Conservation (phyloP, 2,797 vertebrate species). For the Protonibea diacanthus region DNA sequence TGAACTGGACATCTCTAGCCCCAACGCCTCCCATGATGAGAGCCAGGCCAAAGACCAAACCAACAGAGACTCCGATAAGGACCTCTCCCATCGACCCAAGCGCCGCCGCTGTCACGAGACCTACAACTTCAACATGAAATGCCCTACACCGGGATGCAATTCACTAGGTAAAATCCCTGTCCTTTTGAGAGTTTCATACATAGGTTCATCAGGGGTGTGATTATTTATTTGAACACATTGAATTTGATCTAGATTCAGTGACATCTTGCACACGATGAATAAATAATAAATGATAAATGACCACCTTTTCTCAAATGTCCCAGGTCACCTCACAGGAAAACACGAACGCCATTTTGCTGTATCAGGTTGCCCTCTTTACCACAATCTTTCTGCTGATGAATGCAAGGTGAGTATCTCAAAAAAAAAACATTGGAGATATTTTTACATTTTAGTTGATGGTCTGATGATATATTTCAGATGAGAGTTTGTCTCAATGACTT, state of each 20-base stretch:
- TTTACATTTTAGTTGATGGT: neutral
- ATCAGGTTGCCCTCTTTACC: conserved; percentile 97
- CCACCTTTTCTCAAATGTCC: neutral
- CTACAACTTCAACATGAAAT: conserved; percentile 99
- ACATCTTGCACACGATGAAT: neutral
- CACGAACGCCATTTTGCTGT: conserved; percentile 99
- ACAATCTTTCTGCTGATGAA: conserved; percentile 98
- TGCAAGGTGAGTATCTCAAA: conserved; percentile 89
- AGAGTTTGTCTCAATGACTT: neutral
- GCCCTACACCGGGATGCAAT: conserved; percentile 98
- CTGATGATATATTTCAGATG: neutral
- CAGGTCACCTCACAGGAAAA: conserved; percentile 97
- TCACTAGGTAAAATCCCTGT: conserved; percentile 89
- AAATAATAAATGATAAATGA: too few relatives aligned
- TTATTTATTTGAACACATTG: neutral
- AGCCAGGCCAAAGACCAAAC: conserved; percentile 94
- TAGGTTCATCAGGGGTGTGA: accelerated
- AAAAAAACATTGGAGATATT: neutral
- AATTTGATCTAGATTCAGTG: neutral
- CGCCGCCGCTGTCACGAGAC: conserved; percentile 98
- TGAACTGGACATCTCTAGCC: conserved; percentile 98
- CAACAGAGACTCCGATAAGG: conserved; percentile 95
- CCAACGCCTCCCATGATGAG: conserved; percentile 97
- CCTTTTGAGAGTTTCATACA: neutral
- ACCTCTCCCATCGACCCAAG: conserved; percentile 96